These are phyloP conservation scores for Chionodraco myersi DNA, from an alignment of 2,113 vertebrate genomes.

Conservation along the genomic window DNA sequence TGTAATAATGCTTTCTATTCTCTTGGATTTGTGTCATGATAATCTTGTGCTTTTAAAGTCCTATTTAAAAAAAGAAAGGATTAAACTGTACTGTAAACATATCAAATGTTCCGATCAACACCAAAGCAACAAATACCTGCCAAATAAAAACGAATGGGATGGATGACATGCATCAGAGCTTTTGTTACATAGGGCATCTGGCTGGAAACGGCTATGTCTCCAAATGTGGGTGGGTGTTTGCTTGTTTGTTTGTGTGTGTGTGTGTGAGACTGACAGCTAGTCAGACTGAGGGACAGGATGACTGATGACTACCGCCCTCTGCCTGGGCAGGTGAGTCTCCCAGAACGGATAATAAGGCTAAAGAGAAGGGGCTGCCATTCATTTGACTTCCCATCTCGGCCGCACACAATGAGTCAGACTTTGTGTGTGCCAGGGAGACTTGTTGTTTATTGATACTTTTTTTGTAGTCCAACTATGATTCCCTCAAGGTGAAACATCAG, in stretches of 20 bases:
- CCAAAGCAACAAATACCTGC: neutral
- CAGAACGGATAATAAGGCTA: constrained; percentile 74
- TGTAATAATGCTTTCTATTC: no score
- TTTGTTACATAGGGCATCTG: constrained; percentile 7
- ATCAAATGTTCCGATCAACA: neutral
- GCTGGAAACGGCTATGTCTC: constrained; percentile 24
- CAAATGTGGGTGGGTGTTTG: constrained; percentile 18
- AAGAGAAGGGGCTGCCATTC: constrained; percentile 65
- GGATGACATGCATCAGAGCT: neutral
- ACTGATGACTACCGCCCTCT: constrained; percentile 73
- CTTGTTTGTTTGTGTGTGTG: constrained; percentile 4
- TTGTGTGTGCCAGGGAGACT: no score
- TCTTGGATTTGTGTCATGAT: no score
- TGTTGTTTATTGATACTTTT: neutral
- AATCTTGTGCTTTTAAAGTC: no score
- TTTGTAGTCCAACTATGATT: constrained; percentile 25
- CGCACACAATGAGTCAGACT: constrained; percentile 32
- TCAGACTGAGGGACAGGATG: constrained; percentile 73
- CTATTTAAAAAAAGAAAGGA: no score
- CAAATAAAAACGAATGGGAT: neutral
- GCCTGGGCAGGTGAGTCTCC: constrained; percentile 66
- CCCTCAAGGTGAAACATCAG: constrained; percentile 20
- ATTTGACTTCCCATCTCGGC: constrained; percentile 53
- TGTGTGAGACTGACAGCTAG: constrained; percentile 59
- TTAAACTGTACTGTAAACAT: neutral